Conservation (phyloP, 2,797 vertebrate genomes). For the Anolis apletophallus region DNA sequence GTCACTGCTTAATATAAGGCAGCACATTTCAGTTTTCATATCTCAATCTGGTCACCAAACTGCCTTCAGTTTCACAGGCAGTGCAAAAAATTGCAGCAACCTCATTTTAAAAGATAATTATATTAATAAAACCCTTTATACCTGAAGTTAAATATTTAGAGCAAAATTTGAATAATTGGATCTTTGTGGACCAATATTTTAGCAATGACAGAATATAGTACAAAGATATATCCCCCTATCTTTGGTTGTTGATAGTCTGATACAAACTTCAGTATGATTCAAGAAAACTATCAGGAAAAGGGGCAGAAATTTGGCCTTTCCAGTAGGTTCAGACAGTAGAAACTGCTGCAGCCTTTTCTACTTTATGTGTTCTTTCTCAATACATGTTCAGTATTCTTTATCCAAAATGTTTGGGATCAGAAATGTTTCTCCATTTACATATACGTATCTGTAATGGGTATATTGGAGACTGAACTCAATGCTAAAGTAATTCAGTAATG, state of each 20-base stretch:
- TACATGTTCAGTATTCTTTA: no score
- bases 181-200: background rate
- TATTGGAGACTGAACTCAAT: no score
- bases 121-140: background rate
- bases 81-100: background rate
- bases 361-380: no score
- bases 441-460: no score
- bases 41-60: background rate
- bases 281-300: background rate
- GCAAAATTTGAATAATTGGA: background rate
- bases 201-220: constrained; percentile 25
- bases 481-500: no score
- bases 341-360: no score
- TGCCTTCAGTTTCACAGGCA: constrained; percentile 18
- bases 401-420: no score
- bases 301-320: no score
- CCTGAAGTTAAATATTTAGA: constrained; percentile 21
- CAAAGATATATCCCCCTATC: constrained; percentile 7
- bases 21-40: background rate
- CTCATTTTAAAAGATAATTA: background rate
- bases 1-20: constrained; percentile 5
- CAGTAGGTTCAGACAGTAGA: no score
- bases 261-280: background rate
- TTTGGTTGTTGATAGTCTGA: background rate
- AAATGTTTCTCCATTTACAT: no score